Evolutionary conservation across 1,140 invertebrate species (phyloP), one percentile per base, ranked within the genome.

Genomic region (Adoxophyes honmai): DNA sequence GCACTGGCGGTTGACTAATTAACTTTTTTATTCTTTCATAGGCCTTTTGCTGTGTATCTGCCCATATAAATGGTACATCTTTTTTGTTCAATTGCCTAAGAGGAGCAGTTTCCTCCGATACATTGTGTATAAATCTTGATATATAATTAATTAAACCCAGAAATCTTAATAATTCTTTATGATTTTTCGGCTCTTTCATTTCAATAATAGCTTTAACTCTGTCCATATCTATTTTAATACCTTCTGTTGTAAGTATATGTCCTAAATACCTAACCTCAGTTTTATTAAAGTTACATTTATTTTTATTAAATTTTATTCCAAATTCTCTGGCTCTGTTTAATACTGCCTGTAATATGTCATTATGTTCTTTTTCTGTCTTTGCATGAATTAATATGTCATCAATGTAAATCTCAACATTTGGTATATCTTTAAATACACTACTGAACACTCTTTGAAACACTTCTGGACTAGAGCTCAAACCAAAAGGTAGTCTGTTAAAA

Each of bases 61-160:
- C n/a, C n/a, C n/a, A n/a, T n/a, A n/a, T n/a, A n/a, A n/a, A n/a
- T n/a, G n/a, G n/a, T n/a, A n/a, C n/a, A n/a, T n/a, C n/a, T n/a
- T n/a, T n/a, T n/a, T n/a, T n/a, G n/a, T n/a, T n/a, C n/a, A n/a
- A n/a, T n/a, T n/a, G n/a, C n/a, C n/a, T n/a, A n/a, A n/a, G n/a
- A n/a, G n/a, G n/a, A n/a, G n/a, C n/a, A n/a, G n/a, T n/a, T n/a
- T n/a, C n/a, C n/a, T n/a, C n/a, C n/a, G n/a, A n/a, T n/a, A n/a
- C n/a, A n/a, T n/a, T n/a, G n/a, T n/a, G n/a, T n/a, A n/a, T n/a
- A n/a, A n/a, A n/a, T n/a, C n/a, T n/a, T n/a, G n/a, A n/a, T n/a
- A n/a, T n/a, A 44, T 33, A 52, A 52, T 52, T 52, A n/a, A 52
- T 52, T 21, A 52, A 33, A 11, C 48, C 48, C 13, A 52, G 33